Conservation (phyloP, 2,888 invertebrate genomes). For the Hartigia nigra region DNA sequence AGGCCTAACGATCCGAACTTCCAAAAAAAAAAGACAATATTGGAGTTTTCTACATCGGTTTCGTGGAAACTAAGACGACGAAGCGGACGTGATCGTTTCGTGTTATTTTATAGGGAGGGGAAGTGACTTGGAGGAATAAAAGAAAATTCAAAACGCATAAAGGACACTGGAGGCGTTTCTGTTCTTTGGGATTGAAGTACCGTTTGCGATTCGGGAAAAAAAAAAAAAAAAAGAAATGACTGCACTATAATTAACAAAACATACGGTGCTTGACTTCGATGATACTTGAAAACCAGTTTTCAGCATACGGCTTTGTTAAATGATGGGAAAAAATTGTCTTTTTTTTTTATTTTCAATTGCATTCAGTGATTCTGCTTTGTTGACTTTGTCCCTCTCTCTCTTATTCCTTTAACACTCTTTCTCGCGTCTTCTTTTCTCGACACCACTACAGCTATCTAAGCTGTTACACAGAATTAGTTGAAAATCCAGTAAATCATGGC, state of each 20-base stretch:
- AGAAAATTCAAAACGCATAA: not conserved
- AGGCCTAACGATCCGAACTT: not conserved
- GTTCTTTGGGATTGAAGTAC: not conserved
- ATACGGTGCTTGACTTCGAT: not conserved
- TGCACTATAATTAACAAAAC: constrained; percentile 8
- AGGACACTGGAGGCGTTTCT: not conserved
- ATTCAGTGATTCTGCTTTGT: not conserved
- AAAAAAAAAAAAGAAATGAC: not conserved
- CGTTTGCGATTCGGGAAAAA: not conserved
- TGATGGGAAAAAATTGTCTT: not conserved
- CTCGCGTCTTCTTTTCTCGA: not conserved
- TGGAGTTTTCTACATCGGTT: not conserved
- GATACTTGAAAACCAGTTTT: not conserved
- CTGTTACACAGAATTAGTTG: not conserved
- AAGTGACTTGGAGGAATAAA: not conserved
- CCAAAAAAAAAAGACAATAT: not conserved
- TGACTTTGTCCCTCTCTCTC: not conserved
- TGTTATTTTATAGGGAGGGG: not conserved
- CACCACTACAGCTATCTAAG: not conserved
- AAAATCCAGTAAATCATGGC: not conserved
- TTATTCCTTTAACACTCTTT: not conserved
- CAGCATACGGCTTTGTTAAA: not conserved
- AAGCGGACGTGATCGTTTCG: not conserved
- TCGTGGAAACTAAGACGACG: not conserved
- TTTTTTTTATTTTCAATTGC: not conserved